Evolutionary conservation across 2,888 invertebrate genomes (phyloP).

Genomic region (Polyploca ridens): DNA sequence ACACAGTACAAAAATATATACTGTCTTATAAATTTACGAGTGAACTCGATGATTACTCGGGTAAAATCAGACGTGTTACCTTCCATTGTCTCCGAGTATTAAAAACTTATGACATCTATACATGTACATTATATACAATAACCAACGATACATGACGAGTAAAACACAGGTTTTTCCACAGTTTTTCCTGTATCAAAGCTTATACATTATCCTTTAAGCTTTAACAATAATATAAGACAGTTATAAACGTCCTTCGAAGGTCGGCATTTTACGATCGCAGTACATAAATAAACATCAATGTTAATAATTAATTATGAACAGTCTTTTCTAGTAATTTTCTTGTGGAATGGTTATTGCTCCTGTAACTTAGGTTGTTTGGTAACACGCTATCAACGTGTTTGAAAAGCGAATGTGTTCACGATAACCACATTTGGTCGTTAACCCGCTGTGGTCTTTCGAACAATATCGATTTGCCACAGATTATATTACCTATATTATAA

Average conservation of each 20-base stretch:
- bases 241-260: background rate
- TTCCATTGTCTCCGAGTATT: background rate
- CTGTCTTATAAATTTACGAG: background rate
- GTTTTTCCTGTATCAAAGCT: slow-evolving; percentile 26
- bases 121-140: background rate
- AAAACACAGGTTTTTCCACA: slow-evolving; percentile 27
- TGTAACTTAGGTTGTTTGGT: no score
- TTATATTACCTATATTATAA: background rate
- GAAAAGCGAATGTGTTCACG: no score
- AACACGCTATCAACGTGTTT: no score
- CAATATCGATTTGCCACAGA: no score
- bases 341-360: no score
- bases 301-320: no score
- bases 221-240: background rate
- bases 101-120: background rate
- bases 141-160: slow-evolving; percentile 15
- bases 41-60: background rate
- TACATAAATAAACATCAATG: no score
- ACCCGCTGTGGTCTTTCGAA: no score
- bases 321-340: no score
- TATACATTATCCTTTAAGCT: slow-evolving; percentile 13
- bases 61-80: background rate
- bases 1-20: background rate
- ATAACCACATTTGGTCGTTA: no score
- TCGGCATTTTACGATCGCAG: background rate